Percentiles rank a stretch among this genome's conserved stretches.
Conservation (phyloP, 2,888 invertebrate genomes). For the Mesorhabditis spiculigera region DNA sequence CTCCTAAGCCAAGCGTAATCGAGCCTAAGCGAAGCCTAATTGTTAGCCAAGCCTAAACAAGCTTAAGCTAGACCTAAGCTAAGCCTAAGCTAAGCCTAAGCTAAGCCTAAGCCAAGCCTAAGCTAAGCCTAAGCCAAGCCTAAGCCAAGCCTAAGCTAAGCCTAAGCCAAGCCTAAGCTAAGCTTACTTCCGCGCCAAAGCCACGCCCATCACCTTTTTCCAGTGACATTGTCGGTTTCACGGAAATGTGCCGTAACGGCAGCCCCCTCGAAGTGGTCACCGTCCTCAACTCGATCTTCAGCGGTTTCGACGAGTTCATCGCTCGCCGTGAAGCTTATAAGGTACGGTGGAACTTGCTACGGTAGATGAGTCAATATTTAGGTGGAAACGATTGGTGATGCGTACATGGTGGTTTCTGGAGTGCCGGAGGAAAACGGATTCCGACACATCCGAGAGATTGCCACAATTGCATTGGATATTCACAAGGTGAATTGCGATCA, state of each 20-base stretch:
- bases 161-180: not conserved
- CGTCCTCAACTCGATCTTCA: constrained; percentile 50
- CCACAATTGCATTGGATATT: constrained; percentile 48
- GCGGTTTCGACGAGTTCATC: constrained; percentile 54
- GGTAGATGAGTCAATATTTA: constrained; percentile 17
- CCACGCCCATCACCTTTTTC: not conserved
- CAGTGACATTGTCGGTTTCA: constrained; percentile 54
- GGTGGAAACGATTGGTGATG: constrained; percentile 56
- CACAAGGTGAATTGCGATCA: constrained; percentile 27
- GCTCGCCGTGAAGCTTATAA: constrained; percentile 44
- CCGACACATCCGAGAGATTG: constrained; percentile 46
- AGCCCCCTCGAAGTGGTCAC: constrained; percentile 51
- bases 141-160: not conserved
- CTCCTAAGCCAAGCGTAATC: not conserved
- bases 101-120: too few relatives aligned
- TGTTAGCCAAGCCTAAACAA: not conserved
- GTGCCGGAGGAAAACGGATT: constrained; percentile 54
- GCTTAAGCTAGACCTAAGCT: not conserved
- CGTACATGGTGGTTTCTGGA: constrained; percentile 55
- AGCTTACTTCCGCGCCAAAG: too few relatives aligned
- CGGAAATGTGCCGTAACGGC: constrained; percentile 47
- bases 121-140: too few relatives aligned
- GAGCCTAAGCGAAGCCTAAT: too few relatives aligned
- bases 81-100: too few relatives aligned
- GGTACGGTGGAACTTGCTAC: constrained; percentile 10